Base-by-base conservation (phyloP, 2,797 vertebrate species). In the Chromis chromis region DNA sequence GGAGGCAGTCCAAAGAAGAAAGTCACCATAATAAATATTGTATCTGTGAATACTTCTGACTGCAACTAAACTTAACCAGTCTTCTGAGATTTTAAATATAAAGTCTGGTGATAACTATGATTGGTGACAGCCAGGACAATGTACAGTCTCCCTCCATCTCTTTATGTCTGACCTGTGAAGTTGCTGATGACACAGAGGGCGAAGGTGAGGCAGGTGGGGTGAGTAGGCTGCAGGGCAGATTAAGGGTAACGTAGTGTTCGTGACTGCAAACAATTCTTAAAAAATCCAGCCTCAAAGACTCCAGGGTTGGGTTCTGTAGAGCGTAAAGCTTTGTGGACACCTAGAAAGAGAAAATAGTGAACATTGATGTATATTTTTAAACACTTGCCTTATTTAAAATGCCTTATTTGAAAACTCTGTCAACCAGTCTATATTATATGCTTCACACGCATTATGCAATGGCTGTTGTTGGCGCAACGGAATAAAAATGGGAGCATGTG, bases 171-270 rank as follows among this genome's bases (percentile, higher is more conserved):
- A 98, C 98, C 97, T 99, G 98, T 44, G 98, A 99, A 9, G 98
- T 99, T 59, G 97, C 97, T 53, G 97, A 99, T 69, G 98, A 99
- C 62, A 99, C 97, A 0, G 98, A 99, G 0, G 98, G 98, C 0
- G 98, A 99, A 0, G 98, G 98, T 8, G 98, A 99, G 2, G 98
- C 97, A 21, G 98, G 98, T 0, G 98, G 98, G 0, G 98, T 98
- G 42, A 99, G 96, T 56, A 98, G 90, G 76, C 97, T 97, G 88
- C 97, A 99, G 68, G 98, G 98, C 70, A 99, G 92, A 76, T 99
- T 99, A 42, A 99, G 89, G 24, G 97, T 98, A 74, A 99, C 98
- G 0, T 99, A 99, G 90, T 99, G 98, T 73, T 99, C 98, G 0
- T 99, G 98, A 85, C 98, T 99, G 83, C 96, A 98, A 65, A 98